Conservation (phyloP, 2,113 vertebrate genomes). For the Carettochelys insculpta region DNA sequence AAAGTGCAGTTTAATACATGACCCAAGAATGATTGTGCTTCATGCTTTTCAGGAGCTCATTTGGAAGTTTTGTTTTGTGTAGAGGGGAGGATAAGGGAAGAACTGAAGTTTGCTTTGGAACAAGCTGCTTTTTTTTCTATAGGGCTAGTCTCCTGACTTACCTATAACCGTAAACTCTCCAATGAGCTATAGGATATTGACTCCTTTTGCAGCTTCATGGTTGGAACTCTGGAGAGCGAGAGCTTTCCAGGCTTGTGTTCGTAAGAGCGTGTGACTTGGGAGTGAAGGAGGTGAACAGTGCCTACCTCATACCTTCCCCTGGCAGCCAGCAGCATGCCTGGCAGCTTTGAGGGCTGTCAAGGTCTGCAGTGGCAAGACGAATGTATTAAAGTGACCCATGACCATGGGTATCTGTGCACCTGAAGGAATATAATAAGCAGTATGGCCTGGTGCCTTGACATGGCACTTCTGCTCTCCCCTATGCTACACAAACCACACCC, state of each 20-base stretch:
- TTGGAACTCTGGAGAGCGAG: slow-evolving; percentile 3
- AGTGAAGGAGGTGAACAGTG: neutral
- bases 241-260: slow-evolving; percentile 11
- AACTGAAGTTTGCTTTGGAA: neutral
- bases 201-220: slow-evolving; percentile 49
- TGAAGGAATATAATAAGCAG: slow-evolving; percentile 21
- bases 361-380: slow-evolving; percentile 17
- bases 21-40: neutral
- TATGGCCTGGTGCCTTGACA: neutral
- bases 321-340: slow-evolving; percentile 21
- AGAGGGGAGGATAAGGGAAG: too few relatives aligned
- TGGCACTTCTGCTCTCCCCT: slow-evolving; percentile 22
- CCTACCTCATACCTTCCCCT: neutral
- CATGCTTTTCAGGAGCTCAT: slow-evolving; percentile 13
- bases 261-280: slow-evolving; percentile 39
- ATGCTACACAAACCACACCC: neutral
- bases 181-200: neutral
- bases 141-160: slow-evolving; percentile 30
- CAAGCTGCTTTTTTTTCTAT: neutral
- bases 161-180: slow-evolving; percentile 43
- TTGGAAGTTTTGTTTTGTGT: slow-evolving; percentile 12
- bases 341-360: neutral
- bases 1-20: neutral
- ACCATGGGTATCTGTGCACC: slow-evolving; percentile 21
- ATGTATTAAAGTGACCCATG: slow-evolving; percentile 39